These are phyloP conservation scores for Nannoperca australis DNA, from an alignment of 2,797 vertebrate species.

Conservation along the genomic window DNA sequence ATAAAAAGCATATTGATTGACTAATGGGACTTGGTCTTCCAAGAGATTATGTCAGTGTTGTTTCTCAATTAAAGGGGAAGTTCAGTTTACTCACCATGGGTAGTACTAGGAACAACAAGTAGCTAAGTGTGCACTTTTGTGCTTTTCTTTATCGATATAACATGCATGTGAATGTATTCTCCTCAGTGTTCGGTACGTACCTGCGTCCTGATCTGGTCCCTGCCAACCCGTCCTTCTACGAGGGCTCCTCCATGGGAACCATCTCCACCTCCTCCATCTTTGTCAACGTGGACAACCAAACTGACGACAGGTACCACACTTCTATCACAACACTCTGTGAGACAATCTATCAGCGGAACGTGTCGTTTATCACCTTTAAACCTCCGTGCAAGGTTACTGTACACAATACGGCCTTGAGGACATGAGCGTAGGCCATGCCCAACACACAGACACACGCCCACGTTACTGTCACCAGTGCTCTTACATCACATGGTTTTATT, in stretches of 20 bases:
- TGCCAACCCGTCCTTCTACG: constrained; percentile 72
- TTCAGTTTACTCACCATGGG: background rate
- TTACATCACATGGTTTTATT: constrained; percentile 31
- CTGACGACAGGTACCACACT: constrained; percentile 70
- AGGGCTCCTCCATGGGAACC: constrained; percentile 84
- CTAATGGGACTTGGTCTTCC: constrained; percentile 9
- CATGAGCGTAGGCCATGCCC: constrained; percentile 7
- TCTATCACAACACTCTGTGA: background rate
- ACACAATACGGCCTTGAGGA: too few species aligned
- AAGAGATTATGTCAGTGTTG: background rate
- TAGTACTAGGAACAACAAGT: background rate
- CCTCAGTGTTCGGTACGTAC: constrained; percentile 76
- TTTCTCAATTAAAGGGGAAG: background rate
- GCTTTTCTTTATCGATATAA: background rate
- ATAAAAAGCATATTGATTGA: constrained; percentile 10
- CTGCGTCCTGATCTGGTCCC: constrained; percentile 81
- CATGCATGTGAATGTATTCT: constrained; percentile 13
- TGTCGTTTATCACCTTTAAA: constrained; percentile 13
- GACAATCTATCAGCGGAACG: background rate
- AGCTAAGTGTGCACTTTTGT: background rate
- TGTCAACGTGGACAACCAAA: constrained; percentile 77
- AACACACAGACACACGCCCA: constrained; percentile 7
- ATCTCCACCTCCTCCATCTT: constrained; percentile 83
- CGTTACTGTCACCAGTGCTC: constrained; percentile 34
- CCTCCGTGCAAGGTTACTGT: background rate